These are phyloP conservation scores for Atopsyche davidsoni DNA, from an alignment of 1,140 invertebrate species.

Conservation along the genomic window DNA sequence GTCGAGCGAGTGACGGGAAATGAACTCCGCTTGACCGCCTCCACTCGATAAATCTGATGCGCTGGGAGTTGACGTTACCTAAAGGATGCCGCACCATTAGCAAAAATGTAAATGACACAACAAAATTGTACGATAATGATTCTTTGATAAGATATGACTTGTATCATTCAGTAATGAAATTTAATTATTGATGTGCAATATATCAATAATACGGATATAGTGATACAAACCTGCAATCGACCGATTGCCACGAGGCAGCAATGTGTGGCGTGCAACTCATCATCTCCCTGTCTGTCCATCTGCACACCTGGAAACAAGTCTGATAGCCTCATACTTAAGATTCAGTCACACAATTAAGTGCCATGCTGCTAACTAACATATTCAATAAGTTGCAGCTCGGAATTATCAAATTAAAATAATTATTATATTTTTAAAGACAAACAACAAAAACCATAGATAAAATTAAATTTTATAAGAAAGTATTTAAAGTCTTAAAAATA, in stretches of 20 bases:
- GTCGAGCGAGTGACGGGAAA: slow-evolving; percentile 88
- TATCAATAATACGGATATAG: background rate
- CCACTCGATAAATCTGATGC: slow-evolving; percentile 80
- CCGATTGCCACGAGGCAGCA: slow-evolving; percentile 98
- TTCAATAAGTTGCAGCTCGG: background rate
- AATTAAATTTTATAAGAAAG: background rate
- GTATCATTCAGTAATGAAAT: background rate
- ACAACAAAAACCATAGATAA: background rate
- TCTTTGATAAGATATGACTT: too few relatives aligned
- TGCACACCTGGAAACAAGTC: slow-evolving; percentile 74
- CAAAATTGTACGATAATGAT: too few relatives aligned
- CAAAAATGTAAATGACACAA: too few relatives aligned
- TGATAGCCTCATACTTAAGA: slow-evolving; percentile 40
- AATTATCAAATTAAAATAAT: too few relatives aligned
- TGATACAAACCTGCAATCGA: slow-evolving; percentile 57
- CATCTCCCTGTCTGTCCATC: slow-evolving; percentile 74
- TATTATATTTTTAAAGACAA: background rate
- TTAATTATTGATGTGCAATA: background rate
- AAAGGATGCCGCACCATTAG: slow-evolving; percentile 37
- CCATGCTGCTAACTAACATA: slow-evolving; percentile 21
- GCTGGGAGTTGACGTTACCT: slow-evolving; percentile 94
- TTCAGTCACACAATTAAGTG: slow-evolving; percentile 32
- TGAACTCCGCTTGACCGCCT: slow-evolving; percentile 85
- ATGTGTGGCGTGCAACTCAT: slow-evolving; percentile 74
- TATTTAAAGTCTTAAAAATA: background rate